Evolutionary conservation across 1,140 invertebrate genomes (phyloP), one percentile per base, ranked within the genome.

Genomic region (Drosophila pandora): DNA sequence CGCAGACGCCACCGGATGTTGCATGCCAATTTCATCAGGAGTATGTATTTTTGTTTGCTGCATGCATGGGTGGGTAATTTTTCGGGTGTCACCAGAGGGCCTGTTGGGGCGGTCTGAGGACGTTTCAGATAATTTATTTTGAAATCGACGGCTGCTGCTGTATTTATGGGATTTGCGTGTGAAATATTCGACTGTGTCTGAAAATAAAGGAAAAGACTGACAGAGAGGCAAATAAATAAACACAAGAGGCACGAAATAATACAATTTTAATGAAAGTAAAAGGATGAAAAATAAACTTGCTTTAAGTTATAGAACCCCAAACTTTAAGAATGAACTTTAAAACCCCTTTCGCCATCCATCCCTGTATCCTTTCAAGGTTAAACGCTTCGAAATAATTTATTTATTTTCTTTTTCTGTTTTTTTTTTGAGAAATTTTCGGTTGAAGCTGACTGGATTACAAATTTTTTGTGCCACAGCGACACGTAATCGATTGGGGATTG

Each of bases 71-170:
- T 30, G 47, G 30, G 37, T 21, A 41, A 53, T 39, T 28, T 28
- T 37, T 47, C 13, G 41, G 17, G 25, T n/a, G 21, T 34, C 9
- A 9, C 32, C 32, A 10, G n/a, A 12, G n/a, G 41, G 17, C 2
- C n/a, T 6, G 41, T 43, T 17, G 17, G 48, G 50, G 34, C 2
- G 60, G 34, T 43, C 30, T 34, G 34, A 25, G 41, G 59, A 76
- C 75, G 63, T 76, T 87, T 79, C 84, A 83, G 65, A 87, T 87
- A 87, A 87, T 87, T 87, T 83, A 87, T 87, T 87, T 87, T 79
- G 71, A 71, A 76, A 73, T 88, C 67, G 75, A 62, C 67, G 63
- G 56, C 82, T 76, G 73, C 79, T 60, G 63, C 49, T 54, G 71
- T 83, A 87, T 87, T 87, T 88, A 87, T 87, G 83, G 71, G 67